Evolutionary conservation across 2,113 vertebrate species (phyloP), one percentile per base, ranked within the genome.

Genomic region (Pampusana beccarii): DNA sequence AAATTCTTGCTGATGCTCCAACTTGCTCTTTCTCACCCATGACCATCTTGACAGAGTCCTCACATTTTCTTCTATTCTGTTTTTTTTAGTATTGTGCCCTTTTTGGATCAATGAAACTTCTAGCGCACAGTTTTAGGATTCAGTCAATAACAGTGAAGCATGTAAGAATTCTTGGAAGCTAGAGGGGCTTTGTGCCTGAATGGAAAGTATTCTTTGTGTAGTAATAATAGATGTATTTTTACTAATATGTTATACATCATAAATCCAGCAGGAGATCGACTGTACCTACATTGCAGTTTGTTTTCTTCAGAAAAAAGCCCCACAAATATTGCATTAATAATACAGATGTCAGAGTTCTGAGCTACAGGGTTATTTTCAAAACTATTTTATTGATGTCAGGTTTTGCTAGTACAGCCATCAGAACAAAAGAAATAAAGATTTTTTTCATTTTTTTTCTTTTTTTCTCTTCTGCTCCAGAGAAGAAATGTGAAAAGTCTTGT

Each of bases 61-160:
- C 0, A 1, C 18, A 6, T 61, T 88, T 80, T 70, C 31, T 13
- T 80, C 0, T 1, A 2, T 75, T 65, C 38, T 19, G 4, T 46
- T n/a, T 44, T 44, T 62, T 26, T 29, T n/a, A 21, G 7, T 8
- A 5, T 31, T 51, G 8, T 58, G 17, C 24, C 11, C 18, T 67
- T 51, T 67, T 72, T 50, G 34, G 16, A 19, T 57, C 72, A 62
- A 40, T 62, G 40, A 66, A 78, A 50, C 12, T 60, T 61, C 13
- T 50, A 50, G 44, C 17, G 26, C 11, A 25, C 14, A 20, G 10
- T 44, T 93, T 61, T 51, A 78, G 20, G 65, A 62, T 2, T 62
- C 13, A 56, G 44, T 56, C 34, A 50, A n/a, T 78, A 91, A 7
- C 7, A 57, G 23, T 20, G 48, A 73, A 87, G 28, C 16, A 44